These are phyloP conservation scores for Philereme vetulata DNA, from an alignment of 2,888 invertebrate genomes.

Conservation along the genomic window DNA sequence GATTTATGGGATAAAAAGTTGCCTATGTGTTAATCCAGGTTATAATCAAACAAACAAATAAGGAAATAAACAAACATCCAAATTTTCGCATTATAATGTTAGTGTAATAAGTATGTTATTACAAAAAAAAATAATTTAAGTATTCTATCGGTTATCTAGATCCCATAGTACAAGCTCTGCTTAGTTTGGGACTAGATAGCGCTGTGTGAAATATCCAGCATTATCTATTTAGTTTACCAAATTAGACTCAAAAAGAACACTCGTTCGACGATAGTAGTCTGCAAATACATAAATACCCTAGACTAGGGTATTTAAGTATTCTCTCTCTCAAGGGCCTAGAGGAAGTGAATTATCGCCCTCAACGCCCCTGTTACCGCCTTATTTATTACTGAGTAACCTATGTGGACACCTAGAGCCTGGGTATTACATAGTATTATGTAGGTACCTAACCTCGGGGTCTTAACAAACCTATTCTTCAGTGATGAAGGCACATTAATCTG, in stretches of 20 bases:
- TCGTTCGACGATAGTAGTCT: slow-evolving; percentile 9
- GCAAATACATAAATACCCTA: slow-evolving; percentile 56
- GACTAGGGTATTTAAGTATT: too few species aligned
- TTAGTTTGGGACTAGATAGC: too few species aligned
- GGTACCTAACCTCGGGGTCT: slow-evolving; percentile 7
- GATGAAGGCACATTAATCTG: slow-evolving; percentile 32
- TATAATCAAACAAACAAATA: too few species aligned
- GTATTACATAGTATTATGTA: slow-evolving; percentile 9
- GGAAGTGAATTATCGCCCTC: slow-evolving; percentile 60
- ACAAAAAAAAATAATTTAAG: neutral
- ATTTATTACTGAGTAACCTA: slow-evolving; percentile 54
- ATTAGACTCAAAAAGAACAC: slow-evolving; percentile 5
- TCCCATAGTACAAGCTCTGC: too few species aligned
- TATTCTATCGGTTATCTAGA: too few species aligned
- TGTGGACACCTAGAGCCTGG: slow-evolving; percentile 39
- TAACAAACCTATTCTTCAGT: slow-evolving; percentile 35
- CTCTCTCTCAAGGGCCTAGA: slow-evolving; percentile 28
- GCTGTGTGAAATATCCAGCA: too few species aligned
- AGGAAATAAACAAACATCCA: too few species aligned
- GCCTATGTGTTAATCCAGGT: too few species aligned
- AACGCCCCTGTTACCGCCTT: slow-evolving; percentile 52
- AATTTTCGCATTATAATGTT: too few species aligned
- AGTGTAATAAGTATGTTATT: too few species aligned
- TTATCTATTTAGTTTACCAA: neutral
- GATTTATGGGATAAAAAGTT: too few species aligned